phyloP scores from a whole-genome alignment of 2,797 vertebrate genomes.

The Myotis vivesi region DNA sequence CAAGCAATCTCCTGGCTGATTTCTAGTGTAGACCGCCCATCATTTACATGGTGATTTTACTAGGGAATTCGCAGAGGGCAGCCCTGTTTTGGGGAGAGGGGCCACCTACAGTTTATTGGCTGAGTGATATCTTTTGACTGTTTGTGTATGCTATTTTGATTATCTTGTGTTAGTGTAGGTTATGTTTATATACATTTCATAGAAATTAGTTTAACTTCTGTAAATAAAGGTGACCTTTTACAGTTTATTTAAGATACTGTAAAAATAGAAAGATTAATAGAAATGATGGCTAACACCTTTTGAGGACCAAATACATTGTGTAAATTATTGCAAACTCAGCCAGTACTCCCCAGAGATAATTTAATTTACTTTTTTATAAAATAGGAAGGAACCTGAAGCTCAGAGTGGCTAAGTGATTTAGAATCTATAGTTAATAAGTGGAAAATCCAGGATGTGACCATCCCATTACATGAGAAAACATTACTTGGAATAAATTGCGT shows the following conservation, averaged over 20 bases:
- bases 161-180: background rate
- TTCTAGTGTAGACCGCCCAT: background rate
- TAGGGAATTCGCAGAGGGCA: background rate
- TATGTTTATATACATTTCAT: background rate
- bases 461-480: background rate
- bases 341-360: background rate
- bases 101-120: background rate
- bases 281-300: background rate
- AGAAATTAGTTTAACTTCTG: background rate
- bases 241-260: background rate
- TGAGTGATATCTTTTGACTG: background rate
- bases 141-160: background rate
- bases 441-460: background rate
- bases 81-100: accelerated
- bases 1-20: background rate
- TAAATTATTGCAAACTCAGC: background rate
- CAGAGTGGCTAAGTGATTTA: background rate
- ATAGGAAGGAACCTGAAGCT: background rate
- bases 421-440: background rate
- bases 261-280: background rate
- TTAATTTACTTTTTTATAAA: background rate
- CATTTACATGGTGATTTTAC: background rate
- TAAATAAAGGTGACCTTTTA: background rate
- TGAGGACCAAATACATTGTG: background rate
- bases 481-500: background rate